These are phyloP conservation scores for Neomonachus schauinslandi DNA, from an alignment of 2,113 vertebrate genomes.

Conservation along the genomic window DNA sequence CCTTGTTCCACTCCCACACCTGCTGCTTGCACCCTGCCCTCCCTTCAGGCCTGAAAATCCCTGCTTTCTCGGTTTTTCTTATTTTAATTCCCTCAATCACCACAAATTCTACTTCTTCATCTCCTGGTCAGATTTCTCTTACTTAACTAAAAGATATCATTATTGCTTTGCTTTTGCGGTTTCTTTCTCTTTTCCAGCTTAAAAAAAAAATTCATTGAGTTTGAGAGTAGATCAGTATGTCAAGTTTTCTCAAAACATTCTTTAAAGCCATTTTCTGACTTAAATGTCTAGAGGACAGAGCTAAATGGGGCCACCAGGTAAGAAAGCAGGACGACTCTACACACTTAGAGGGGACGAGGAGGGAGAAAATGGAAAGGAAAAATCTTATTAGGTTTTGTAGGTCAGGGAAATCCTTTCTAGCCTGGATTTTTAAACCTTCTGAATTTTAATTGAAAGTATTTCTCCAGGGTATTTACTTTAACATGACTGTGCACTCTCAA, in stretches of 20 bases:
- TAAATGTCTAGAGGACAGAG: conserved; percentile 73
- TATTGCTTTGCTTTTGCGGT: conserved; percentile 43
- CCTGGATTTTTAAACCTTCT: conserved; percentile 79
- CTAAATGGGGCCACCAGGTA: conserved; percentile 76
- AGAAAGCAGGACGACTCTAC: conserved; percentile 60
- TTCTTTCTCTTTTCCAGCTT: conserved; percentile 58
- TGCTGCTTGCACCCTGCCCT: neutral
- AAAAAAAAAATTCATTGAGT: conserved; percentile 53
- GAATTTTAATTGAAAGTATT: conserved; percentile 83
- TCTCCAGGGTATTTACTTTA: conserved; percentile 78
- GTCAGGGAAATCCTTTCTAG: conserved; percentile 81
- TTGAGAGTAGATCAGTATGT: conserved; percentile 74
- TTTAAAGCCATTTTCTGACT: conserved; percentile 71
- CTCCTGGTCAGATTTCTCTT: conserved; percentile 61
- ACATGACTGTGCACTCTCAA: conserved; percentile 72
- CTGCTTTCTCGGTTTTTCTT: neutral
- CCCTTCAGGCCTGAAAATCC: neutral
- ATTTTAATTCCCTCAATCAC: neutral
- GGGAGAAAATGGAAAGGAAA: conserved; percentile 49
- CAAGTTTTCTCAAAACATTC: conserved; percentile 65
- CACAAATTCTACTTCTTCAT: neutral
- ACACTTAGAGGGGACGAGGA: conserved; percentile 11
- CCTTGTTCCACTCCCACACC: fast-evolving
- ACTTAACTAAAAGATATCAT: conserved; percentile 47
- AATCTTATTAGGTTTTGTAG: conserved; percentile 82